Base-by-base conservation (phyloP, 2,888 invertebrate genomes). In the Chrysodeixis includens region DNA sequence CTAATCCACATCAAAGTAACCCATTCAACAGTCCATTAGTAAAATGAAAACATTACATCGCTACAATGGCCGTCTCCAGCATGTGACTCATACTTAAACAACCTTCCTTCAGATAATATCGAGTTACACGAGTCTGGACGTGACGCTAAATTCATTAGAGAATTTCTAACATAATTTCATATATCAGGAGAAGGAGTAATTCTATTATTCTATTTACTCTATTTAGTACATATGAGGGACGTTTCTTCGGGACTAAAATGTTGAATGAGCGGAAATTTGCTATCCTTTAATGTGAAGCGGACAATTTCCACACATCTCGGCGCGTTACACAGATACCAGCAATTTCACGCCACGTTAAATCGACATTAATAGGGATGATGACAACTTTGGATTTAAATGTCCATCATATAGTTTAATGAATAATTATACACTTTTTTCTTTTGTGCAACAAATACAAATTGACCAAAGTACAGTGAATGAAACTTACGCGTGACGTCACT, bases 181-280 rank as follows among this genome's bases (percentile, higher is more conserved):
- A 56, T 10, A 51, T 58, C 67, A 14, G 30, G 16, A 56, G 30
- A 40, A 30, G n/a, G n/a, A n/a, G 3, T 62, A 71, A 71, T 71
- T 64, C 52, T 60, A 64, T 61, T 74, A 74, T 3, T 20, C 8
- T 26, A 60, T 30, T 60, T 53, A 58, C 32, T n/a, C n/a, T n/a
- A n/a, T n/a, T n/a, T n/a, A 7, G 35, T 18, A 16, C 7, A 62
- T 22, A 52, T 53, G 71, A 54, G 30, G 53, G 66, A 56, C n/a
- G 30, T 60, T 54, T 30, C 59, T 26, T 56, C 16, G 14, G 55
- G n/a, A 57, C 46, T 32, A 26, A 57, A 60, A 73, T 52, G 26
- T 3, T 18, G 26, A 0, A 26, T 2, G 26, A 60, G 20, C 6
- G 32, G 56, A 14, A 32, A 14, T 55, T 62, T 54, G n/a, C 16